These are phyloP conservation scores for Rhodeus uyekii DNA, from an alignment of 2,797 vertebrate species.

Conservation along the genomic window DNA sequence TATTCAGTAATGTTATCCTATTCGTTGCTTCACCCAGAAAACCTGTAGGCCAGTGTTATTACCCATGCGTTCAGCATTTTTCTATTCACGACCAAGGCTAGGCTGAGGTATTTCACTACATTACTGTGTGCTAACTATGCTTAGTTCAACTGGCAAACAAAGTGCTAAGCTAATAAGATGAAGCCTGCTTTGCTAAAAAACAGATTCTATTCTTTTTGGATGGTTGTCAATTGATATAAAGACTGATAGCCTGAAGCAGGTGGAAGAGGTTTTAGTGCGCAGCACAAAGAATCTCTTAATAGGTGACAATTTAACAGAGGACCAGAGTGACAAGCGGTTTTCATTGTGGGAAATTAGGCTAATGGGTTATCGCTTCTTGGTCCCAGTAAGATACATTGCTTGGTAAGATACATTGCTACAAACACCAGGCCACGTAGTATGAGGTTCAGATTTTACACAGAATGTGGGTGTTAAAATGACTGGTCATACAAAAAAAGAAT, in stretches of 20 bases:
- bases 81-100: constrained; percentile 30
- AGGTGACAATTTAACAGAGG: constrained; percentile 11
- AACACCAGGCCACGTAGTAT: not conserved
- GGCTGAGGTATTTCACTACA: constrained; percentile 17
- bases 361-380: constrained; percentile 19
- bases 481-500: not conserved
- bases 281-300: not conserved
- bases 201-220: constrained; percentile 31
- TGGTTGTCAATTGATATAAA: constrained; percentile 30
- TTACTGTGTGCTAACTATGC: constrained; percentile 20
- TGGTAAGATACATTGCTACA: not conserved
- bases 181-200: constrained; percentile 25
- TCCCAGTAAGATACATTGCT: constrained; percentile 44
- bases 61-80: constrained; percentile 37
- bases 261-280: not conserved
- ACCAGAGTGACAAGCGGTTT: constrained; percentile 40
- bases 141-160: constrained; percentile 29
- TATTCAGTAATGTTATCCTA: constrained; percentile 46
- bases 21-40: constrained; percentile 45
- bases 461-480: not conserved
- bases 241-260: not conserved
- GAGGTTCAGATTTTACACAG: not conserved
- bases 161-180: constrained; percentile 47
- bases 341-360: constrained; percentile 38
- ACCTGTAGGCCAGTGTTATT: constrained; percentile 41